A percentile compares a stretch with the other conserved stretches of the same genome.
phyloP scores from a whole-genome alignment of 2,113 vertebrate genomes.

The Ictidomys tridecemlineatus region DNA sequence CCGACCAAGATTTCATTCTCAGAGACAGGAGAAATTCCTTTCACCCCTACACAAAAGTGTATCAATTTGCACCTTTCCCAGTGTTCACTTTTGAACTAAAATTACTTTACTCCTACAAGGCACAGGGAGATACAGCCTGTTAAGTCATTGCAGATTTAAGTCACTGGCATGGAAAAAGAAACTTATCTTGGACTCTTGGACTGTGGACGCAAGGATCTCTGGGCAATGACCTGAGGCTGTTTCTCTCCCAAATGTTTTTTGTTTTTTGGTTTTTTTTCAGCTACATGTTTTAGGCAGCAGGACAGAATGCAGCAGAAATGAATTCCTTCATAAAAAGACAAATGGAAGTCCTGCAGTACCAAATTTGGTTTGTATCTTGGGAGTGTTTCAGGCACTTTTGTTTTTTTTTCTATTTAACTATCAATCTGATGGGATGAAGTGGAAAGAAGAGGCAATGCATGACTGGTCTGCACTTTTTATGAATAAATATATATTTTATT shows the following conservation, averaged over 20 bases:
- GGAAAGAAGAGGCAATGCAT: background rate
- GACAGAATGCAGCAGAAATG: background rate
- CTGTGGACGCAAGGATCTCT: background rate
- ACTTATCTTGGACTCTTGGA: background rate
- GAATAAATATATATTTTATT: conserved; percentile 46
- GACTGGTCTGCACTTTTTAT: background rate
- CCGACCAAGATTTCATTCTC: background rate
- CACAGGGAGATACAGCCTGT: background rate
- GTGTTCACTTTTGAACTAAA: background rate
- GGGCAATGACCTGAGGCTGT: background rate
- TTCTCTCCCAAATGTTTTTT: background rate
- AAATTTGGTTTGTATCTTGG: conserved; percentile 31
- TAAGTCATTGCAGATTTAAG: background rate
- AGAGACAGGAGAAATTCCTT: no score
- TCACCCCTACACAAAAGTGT: background rate
- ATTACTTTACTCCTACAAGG: background rate
- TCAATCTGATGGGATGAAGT: background rate
- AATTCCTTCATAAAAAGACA: conserved; percentile 33
- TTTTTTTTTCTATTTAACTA: background rate
- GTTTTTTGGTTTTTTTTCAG: background rate
- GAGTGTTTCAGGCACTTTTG: background rate
- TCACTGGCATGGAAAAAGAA: background rate
- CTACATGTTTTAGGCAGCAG: conserved; percentile 20
- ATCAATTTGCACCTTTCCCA: background rate
- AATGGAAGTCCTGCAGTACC: background rate